Evolutionary conservation across 2,113 vertebrate genomes (phyloP), one percentile per base, ranked within the genome.

Genomic region (Haplotaxodon microlepis): DNA sequence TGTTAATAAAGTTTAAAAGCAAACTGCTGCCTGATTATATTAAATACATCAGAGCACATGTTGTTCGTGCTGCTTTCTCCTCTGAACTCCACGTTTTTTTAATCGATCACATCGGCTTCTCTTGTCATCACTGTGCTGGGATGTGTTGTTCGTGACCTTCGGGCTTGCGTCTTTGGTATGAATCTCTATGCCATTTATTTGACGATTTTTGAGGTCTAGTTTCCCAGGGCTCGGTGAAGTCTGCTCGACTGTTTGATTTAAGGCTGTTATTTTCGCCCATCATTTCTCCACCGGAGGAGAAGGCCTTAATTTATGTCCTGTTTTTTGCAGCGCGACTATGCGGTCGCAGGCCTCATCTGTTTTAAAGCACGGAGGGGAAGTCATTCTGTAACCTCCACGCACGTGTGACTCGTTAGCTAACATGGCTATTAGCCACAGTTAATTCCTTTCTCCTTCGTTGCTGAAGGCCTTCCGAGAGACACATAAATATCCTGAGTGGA

Each of bases 361-460:
- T 94, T 91, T 47, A 14, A 47, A 92, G 90, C 88, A 81, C 4
- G 38, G 34, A 86, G 83, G 59, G 86, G 90, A 92, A 92, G 93
- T 92, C 87, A 6, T 63, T 90, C 86, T 82, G 7, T 66, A 92
- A 92, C 88, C 91, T 59, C 86, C 11, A 1, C 2, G 82, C 93
- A 94, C 90, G 86, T 93, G 93, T 85, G 90, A 90, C 93, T 92
- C 85, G 19, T 95, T 95, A 92, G 86, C 85, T 50, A 88, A 87
- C 92, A 91, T 71, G 91, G 92, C 84, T 89, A 92, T 92, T 92
- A 91, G 87, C 90, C 85, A 84, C 91, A 86, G 73, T 92, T 89
- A 78, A 92, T 92, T 87, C 81, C 47, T 88, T 82, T 89, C 85
- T 81, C 50, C 83, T 59, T 88, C n/a, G 81, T 53, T 66, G 56